Base-by-base conservation (phyloP, 1,140 invertebrate genomes). In the Nylanderia fulva region DNA sequence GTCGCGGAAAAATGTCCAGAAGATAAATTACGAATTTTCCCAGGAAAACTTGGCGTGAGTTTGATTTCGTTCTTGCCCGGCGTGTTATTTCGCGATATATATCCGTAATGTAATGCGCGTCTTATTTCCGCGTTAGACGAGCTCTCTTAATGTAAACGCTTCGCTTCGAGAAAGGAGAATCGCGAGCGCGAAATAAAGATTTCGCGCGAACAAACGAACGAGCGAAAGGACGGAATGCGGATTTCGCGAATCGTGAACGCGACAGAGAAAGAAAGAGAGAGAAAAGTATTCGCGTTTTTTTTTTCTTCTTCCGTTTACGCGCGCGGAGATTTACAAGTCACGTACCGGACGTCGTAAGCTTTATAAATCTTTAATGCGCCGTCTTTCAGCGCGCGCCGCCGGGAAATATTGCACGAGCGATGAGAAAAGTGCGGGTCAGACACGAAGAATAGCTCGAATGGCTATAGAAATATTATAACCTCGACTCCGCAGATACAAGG, bases 361-460 rank as follows among this genome's bases (percentile, higher is more conserved):
- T 48, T 82, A 82, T 82, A 82, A 82, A 82, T 82, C 64, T 82
- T 82, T 71, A 82, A 82, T 82, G 64, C 64, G 48, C 77, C 77
- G 77, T 82, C 77, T 82, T 82, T 71, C 66, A 82, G 36, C 77
- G 52, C 66, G 77, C 79, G 24, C 52, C 77, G 21, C 48, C 85
- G 77, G 79, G 60, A 84, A 86, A 86, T 80, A 86, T 86, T 84
- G 85, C 79, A 5, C 36, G 66, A 48, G 68, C 69, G 66, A 84
- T 84, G 80, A 84, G 82, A 86, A 74, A 82, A 82, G 71, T 82
- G 77, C 60, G 66, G 66, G 66, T 82, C 66, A 58, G 52, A 80
- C 18, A 24, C 64, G 64, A 80, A 80, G 64, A 80, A 71, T 68
- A 33, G 48, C 36, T 39, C 33, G 11, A 18, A 24, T n/a, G n/a